Evolutionary conservation across 2,888 invertebrate genomes (phyloP).

Genomic region (Eutolmus rufibarbis): DNA sequence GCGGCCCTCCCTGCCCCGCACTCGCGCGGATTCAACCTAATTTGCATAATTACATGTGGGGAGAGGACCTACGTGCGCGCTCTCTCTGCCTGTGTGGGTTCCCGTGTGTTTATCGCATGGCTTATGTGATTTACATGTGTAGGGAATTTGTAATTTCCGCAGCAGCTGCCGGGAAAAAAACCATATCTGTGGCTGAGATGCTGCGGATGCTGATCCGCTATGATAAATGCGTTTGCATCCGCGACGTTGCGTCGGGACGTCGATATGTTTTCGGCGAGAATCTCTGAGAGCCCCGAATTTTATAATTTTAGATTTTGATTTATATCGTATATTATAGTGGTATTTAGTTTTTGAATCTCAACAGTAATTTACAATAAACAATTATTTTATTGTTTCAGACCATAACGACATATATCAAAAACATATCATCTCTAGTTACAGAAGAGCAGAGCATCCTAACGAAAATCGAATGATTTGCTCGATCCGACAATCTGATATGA

Average conservation of each 20-base stretch:
- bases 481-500: too few relatives aligned
- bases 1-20: neutral
- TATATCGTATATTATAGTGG: neutral
- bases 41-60: constrained; percentile 42
- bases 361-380: too few relatives aligned
- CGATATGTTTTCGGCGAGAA: neutral
- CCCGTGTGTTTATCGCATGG: neutral
- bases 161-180: constrained; percentile 19
- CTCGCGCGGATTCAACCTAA: constrained; percentile 33
- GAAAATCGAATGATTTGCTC: too few relatives aligned
- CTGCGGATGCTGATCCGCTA: neutral
- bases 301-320: neutral
- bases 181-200: neutral
- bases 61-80: constrained; percentile 3
- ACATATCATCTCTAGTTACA: neutral
- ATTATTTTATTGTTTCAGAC: too few relatives aligned
- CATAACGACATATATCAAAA: too few relatives aligned
- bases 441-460: neutral
- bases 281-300: neutral
- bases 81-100: neutral
- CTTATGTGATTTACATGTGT: constrained; percentile 41
- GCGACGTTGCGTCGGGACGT: neutral
- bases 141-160: constrained; percentile 37
- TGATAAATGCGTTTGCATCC: neutral
- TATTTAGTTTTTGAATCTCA: too few relatives aligned